Conservation (phyloP, 2,797 vertebrate genomes). For the Siniperca undulata region DNA sequence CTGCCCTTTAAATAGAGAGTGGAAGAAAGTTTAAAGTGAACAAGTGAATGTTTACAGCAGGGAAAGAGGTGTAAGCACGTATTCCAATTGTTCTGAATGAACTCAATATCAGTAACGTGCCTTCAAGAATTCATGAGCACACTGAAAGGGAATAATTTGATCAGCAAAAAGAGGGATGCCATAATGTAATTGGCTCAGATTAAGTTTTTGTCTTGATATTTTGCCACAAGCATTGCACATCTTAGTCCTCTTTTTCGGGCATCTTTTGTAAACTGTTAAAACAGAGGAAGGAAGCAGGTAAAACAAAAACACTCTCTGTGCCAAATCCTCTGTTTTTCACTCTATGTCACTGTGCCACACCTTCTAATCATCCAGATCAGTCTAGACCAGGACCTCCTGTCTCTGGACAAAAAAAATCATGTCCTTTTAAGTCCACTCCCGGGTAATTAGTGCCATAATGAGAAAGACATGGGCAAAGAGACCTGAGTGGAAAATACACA, state of each 20-base stretch:
- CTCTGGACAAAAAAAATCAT: slow-evolving; percentile 31
- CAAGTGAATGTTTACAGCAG: slow-evolving; percentile 76
- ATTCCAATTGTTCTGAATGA: slow-evolving; percentile 66
- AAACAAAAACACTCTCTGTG: slow-evolving; percentile 47
- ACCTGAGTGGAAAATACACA: slow-evolving; percentile 13
- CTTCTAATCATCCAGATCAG: slow-evolving; percentile 54
- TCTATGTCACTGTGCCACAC: slow-evolving; percentile 18
- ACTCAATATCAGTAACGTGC: slow-evolving; percentile 39
- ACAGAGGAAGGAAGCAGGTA: slow-evolving; percentile 59
- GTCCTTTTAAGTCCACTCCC: slow-evolving; percentile 33
- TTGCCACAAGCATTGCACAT: slow-evolving; percentile 16
- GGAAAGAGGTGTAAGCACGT: slow-evolving; percentile 67
- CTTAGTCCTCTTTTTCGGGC: slow-evolving; percentile 25
- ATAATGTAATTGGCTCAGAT: slow-evolving; percentile 39
- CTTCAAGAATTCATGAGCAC: slow-evolving; percentile 37
- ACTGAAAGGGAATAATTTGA: slow-evolving; percentile 36
- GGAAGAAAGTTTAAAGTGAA: slow-evolving; percentile 78
- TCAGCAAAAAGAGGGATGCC: slow-evolving; percentile 31
- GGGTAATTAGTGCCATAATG: slow-evolving; percentile 43
- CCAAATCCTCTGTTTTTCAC: slow-evolving; percentile 44
- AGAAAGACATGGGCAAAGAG: slow-evolving; percentile 28
- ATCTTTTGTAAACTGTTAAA: slow-evolving; percentile 38
- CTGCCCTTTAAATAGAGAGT: slow-evolving; percentile 77
- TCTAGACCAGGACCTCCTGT: slow-evolving; percentile 45
- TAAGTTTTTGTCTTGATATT: slow-evolving; percentile 33